phyloP scores from a whole-genome alignment of 2,797 vertebrate species.

The Chelmon rostratus region DNA sequence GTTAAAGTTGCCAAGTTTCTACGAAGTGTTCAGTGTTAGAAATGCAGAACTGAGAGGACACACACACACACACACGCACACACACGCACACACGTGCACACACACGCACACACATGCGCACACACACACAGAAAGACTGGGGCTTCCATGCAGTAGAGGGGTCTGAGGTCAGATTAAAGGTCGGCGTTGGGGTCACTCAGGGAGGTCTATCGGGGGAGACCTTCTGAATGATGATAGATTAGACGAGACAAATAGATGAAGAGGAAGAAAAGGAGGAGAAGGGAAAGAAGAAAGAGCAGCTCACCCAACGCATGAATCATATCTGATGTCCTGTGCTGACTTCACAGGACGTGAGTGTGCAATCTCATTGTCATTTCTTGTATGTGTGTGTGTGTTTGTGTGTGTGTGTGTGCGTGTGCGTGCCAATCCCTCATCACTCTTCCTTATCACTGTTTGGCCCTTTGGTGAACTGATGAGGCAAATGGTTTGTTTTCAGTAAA shows the following conservation, averaged over 20 bases:
- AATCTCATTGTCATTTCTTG: conserved; percentile 7
- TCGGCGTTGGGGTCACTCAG: conserved; percentile 43
- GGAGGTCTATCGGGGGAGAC: conserved; percentile 13
- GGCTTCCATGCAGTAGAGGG: conserved; percentile 22
- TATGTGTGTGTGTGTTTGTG: background rate
- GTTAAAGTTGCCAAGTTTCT: no score
- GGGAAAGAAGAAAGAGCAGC: conserved; percentile 1
- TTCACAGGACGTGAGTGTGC: conserved; percentile 42
- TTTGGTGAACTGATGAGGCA: conserved; percentile 19
- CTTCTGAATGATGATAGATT: conserved; percentile 55
- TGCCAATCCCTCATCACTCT: conserved; percentile 24
- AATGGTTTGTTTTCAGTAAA: conserved; percentile 29
- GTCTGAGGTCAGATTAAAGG: conserved; percentile 58
- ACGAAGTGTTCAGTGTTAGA: background rate
- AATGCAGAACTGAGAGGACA: conserved; percentile 20
- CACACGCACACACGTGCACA: conserved; percentile 25
- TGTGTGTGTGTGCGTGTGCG: background rate
- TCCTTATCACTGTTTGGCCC: conserved; percentile 30
- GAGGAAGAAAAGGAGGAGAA: conserved; percentile 2
- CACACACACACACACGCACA: conserved; percentile 16
- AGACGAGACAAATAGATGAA: conserved; percentile 31
- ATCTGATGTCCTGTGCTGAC: conserved; percentile 50
- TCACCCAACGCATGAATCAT: conserved; percentile 44
- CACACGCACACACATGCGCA: conserved; percentile 16
- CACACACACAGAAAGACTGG: conserved; percentile 24